Evolutionary conservation across 2,113 vertebrate genomes (phyloP).

Genomic region (Brachirus orientalis): DNA sequence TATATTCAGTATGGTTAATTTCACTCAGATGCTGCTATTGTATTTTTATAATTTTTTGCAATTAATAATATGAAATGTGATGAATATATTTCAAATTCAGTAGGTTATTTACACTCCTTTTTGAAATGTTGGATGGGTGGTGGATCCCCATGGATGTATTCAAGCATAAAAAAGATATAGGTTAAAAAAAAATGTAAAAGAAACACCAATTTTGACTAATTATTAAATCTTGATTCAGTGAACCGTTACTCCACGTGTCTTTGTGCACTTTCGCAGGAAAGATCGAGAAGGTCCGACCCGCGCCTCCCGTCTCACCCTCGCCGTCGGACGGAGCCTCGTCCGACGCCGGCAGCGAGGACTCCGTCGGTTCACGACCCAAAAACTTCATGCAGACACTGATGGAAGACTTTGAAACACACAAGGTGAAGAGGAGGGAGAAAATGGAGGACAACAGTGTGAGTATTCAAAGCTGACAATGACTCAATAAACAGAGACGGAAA

Average conservation of each 20-base stretch:
- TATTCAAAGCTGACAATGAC: slow-evolving; percentile 33
- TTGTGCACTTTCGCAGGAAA: slow-evolving; percentile 84
- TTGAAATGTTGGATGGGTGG: too few species aligned
- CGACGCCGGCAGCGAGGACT: slow-evolving; percentile 86
- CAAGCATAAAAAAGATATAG: too few species aligned
- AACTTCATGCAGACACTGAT: slow-evolving; percentile 98
- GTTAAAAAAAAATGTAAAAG: too few species aligned
- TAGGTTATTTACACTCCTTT: too few species aligned
- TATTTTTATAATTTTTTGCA: too few species aligned
- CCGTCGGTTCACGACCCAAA: slow-evolving; percentile 88
- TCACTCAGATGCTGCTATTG: too few species aligned
- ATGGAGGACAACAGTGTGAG: slow-evolving; percentile 95
- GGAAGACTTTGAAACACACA: slow-evolving; percentile 97
- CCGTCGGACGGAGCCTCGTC: slow-evolving; percentile 87
- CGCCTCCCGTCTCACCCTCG: slow-evolving; percentile 87
- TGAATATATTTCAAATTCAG: too few species aligned
- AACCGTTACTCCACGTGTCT: neutral
- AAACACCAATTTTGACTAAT: too few species aligned
- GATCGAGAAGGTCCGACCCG: slow-evolving; percentile 92
- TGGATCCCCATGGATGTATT: too few species aligned
- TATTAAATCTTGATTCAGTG: too few species aligned
- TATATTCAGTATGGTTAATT: too few species aligned
- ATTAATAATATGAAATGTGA: too few species aligned
- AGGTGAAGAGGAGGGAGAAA: slow-evolving; percentile 93
- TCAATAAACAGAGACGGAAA: neutral